Percentiles rank a stretch among this genome's conserved stretches.
phyloP scores from a whole-genome alignment of 23 tunicate species.

The Halocynthia roretzi region DNA sequence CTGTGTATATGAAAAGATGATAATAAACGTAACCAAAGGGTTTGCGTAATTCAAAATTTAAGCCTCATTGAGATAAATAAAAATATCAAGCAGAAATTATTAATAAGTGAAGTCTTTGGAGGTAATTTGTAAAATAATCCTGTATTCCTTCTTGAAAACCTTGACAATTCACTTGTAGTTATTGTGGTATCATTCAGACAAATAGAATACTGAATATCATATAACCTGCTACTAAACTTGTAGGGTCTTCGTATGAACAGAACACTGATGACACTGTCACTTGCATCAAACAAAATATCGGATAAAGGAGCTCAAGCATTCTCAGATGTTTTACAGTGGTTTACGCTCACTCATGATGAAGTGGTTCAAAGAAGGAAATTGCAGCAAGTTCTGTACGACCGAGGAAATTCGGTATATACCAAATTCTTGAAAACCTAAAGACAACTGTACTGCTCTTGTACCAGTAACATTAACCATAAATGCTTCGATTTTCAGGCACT shows the following conservation, averaged over 20 bases:
- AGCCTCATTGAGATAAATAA: no score
- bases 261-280: slow-evolving; percentile 42
- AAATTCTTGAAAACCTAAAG: background rate
- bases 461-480: background rate
- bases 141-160: no score
- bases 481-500: slow-evolving; percentile 28
- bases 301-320: slow-evolving; percentile 66
- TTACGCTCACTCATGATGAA: slow-evolving; percentile 76
- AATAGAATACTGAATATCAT: no score
- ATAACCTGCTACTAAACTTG: background rate
- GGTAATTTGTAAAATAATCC: no score
- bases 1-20: no score
- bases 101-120: no score
- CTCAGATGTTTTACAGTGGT: slow-evolving; percentile 36
- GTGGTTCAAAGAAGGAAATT: slow-evolving; percentile 78
- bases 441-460: background rate
- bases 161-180: no score
- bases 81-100: no score
- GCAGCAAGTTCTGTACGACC: slow-evolving; percentile 36
- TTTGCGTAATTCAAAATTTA: no score
- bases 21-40: no score
- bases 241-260: slow-evolving; percentile 80
- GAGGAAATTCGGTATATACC: slow-evolving; percentile 32
- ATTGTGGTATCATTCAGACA: no score
- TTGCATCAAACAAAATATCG: slow-evolving; percentile 66